Base-by-base conservation (phyloP, 1,140 invertebrate species). In the Drosophila willistoni region DNA sequence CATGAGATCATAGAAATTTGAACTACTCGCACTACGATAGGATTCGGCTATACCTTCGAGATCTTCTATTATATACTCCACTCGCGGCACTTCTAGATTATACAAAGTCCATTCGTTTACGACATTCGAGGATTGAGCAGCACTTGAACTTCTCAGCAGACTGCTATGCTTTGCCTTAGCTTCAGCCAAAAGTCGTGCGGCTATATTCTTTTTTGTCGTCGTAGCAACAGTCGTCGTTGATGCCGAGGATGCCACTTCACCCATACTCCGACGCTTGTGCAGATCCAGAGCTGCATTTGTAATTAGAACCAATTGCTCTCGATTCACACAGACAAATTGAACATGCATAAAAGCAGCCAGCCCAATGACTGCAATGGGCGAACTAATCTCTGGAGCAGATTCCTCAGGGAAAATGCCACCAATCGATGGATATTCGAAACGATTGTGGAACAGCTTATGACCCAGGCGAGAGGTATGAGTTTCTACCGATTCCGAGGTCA, bases 401-500 rank as follows among this genome's bases (percentile, higher is more conserved):
- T 94, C 91, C 60, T 91, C 89, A 0, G 90, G 90, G 19, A 90
- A 92, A 0, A 87, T 19, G 0, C 68, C 77, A 0, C 85, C 78
- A 44, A 91, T 70, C 34, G 83, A 81, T 14, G 89, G 90, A 64
- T 92, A 92, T 57, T 92, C 91, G 33, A 91, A 92, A 3, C 84
- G 82, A 76, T 90, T 92, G 34, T 86, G 79, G 55, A 92, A 92
- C 1, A 95, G 79, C 47, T 94, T 93, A 84, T 95, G 94, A 0
- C 94, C 94, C 39, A 95, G 92, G 39, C 96, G 93, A 33, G 96
- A 92, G 0, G 96, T 97, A 75, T 97, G 97, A 0, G 96, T 95
- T 89, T 97, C 96, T 6, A 97, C 93, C 1, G 96, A 96, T 68
- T 95, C 95, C 44, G 95, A 94, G 1, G 96, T 97, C 0, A 97